Conservation (phyloP, 2,888 invertebrate genomes). For the Coenonympha arcania region DNA sequence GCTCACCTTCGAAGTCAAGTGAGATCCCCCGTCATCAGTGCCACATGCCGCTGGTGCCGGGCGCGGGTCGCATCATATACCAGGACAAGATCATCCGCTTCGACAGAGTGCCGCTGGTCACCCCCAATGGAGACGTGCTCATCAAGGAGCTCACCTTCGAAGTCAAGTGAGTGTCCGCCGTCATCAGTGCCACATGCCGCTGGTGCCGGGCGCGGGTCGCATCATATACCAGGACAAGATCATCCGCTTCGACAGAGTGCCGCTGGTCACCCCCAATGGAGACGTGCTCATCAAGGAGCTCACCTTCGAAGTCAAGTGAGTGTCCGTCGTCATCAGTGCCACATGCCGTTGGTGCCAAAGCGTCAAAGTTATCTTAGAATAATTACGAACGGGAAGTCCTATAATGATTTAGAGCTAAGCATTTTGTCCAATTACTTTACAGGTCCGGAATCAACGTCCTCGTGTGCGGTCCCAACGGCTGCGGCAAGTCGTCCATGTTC, state of each 20-base stretch:
- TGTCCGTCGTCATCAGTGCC: no score
- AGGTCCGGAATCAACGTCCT: constrained; percentile 95
- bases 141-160: constrained; percentile 91
- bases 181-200: constrained; percentile 43
- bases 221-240: constrained; percentile 90
- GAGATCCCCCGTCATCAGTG: no score
- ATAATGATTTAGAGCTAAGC: neutral
- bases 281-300: constrained; percentile 93
- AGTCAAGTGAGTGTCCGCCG: constrained; percentile 83
- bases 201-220: constrained; percentile 83
- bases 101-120: constrained; percentile 94
- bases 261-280: constrained; percentile 97
- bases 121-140: constrained; percentile 97
- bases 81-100: constrained; percentile 93
- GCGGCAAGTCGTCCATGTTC: constrained; percentile 98
- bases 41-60: constrained; percentile 75
- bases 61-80: constrained; percentile 85
- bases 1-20: constrained; percentile 90
- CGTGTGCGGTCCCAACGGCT: constrained; percentile 99
- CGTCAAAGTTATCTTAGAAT: no score
- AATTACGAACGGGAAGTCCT: no score
- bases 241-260: constrained; percentile 93
- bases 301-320: constrained; percentile 87
- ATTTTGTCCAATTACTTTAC: neutral
- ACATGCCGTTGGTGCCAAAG: constrained; percentile 73